Percentiles rank a stretch among this genome's conserved stretches.
phyloP scores from a whole-genome alignment of 2,888 invertebrate species.

The Liopterus haemorrhoidalis region DNA sequence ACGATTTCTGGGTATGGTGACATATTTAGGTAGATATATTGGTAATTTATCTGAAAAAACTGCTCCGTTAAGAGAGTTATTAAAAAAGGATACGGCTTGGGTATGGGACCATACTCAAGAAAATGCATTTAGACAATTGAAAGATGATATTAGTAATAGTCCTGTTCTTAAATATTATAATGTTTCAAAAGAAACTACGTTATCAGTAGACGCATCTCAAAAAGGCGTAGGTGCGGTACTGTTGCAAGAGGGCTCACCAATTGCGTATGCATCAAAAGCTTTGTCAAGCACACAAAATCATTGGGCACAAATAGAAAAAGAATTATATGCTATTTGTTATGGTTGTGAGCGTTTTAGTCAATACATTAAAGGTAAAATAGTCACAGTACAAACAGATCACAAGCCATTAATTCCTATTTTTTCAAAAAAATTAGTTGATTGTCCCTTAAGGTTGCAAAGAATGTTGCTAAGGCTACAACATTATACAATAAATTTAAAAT shows the following conservation, averaged over 20 bases:
- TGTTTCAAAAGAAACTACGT: background rate
- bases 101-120: background rate
- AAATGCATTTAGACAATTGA: background rate
- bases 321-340: slow-evolving; percentile 29
- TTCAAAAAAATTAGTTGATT: slow-evolving; percentile 27
- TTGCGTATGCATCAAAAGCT: slow-evolving; percentile 34
- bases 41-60: slow-evolving; percentile 28
- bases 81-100: slow-evolving; percentile 23
- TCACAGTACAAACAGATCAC: slow-evolving; percentile 33
- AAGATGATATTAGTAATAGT: background rate
- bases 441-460: slow-evolving; percentile 33
- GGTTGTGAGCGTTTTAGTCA: slow-evolving; percentile 31
- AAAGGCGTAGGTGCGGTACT: slow-evolving; percentile 29
- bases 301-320: slow-evolving; percentile 34
- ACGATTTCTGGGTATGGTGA: slow-evolving; percentile 30
- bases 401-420: slow-evolving; percentile 33
- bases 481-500: slow-evolving; percentile 32
- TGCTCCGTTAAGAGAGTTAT: slow-evolving; percentile 23
- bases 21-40: slow-evolving; percentile 30
- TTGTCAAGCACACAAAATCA: slow-evolving; percentile 28
- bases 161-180: background rate
- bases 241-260: slow-evolving; percentile 32
- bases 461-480: slow-evolving; percentile 32
- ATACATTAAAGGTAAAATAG: slow-evolving; percentile 28
- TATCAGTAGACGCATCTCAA: slow-evolving; percentile 29